Evolutionary conservation across 92 coral and sea anemone genomes (phyloP).

Genomic region (Bergia sp.): DNA sequence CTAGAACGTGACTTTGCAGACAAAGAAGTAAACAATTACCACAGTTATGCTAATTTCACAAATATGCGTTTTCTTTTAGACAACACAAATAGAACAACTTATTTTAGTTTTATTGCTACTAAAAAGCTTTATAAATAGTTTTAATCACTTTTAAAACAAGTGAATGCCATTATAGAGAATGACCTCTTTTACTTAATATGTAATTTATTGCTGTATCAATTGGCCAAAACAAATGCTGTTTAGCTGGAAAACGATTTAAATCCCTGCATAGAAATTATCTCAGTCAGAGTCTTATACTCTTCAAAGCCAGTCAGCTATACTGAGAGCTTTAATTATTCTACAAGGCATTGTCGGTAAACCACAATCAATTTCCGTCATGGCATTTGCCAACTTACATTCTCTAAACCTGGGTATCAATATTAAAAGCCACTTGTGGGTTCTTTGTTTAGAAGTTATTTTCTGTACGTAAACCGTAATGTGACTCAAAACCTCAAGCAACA

Average conservation of each 20-base stretch:
- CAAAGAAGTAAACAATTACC: background rate
- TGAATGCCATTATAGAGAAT: background rate
- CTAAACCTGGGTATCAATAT: background rate
- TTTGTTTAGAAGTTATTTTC: conserved; percentile 19
- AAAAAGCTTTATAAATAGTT: background rate
- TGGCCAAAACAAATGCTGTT: background rate
- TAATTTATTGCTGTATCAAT: background rate
- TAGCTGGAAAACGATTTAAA: background rate
- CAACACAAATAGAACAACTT: background rate
- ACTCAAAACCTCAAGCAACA: background rate
- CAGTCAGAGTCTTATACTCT: background rate
- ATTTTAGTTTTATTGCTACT: background rate
- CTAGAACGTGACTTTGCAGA: background rate
- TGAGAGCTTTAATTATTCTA: background rate
- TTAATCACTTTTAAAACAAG: background rate
- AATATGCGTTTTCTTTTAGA: background rate
- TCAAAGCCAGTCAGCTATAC: conserved; percentile 6
- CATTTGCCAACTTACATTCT: background rate
- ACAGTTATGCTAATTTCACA: conserved; percentile 1
- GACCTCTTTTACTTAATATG: background rate
- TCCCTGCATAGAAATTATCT: no score
- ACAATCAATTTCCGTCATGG: conserved; percentile 18
- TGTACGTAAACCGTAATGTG: background rate
- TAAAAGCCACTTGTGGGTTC: conserved; percentile 8
- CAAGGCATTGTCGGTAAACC: background rate